phyloP scores from a whole-genome alignment of 2,113 vertebrate species.

The Clarias gariepinus region DNA sequence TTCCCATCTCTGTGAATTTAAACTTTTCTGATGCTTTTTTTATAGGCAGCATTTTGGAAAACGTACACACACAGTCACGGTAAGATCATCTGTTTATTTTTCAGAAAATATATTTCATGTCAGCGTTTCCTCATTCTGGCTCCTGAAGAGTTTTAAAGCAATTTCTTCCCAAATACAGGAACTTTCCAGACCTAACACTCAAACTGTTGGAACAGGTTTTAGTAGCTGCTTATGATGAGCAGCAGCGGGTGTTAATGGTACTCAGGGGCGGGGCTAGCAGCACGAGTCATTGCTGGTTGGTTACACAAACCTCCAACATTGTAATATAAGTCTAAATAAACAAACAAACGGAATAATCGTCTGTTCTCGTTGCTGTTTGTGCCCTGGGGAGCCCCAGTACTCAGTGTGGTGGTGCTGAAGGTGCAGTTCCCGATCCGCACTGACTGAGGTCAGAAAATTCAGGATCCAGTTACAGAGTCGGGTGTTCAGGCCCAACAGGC shows the following conservation, averaged over 20 bases:
- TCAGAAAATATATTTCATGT: not conserved
- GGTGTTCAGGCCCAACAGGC: no score
- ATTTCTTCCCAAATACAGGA: not conserved
- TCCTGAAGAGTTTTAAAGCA: not conserved
- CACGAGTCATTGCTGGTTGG: not conserved
- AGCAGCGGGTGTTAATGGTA: not conserved
- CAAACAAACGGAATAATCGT: not conserved
- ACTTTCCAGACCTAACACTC: not conserved
- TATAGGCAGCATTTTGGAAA: slow-evolving; percentile 59
- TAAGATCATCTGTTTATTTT: slow-evolving; percentile 44
- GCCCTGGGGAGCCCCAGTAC: not conserved
- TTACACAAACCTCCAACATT: not conserved
- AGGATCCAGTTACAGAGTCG: no score
- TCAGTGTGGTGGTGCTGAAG: no score
- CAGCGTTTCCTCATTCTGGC: not conserved
- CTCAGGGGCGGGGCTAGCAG: not conserved
- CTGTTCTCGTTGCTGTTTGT: not conserved
- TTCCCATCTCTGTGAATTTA: not conserved
- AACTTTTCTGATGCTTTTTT: slow-evolving; percentile 3
- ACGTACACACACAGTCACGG: slow-evolving; percentile 56
- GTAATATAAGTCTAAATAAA: not conserved
- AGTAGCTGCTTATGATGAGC: not conserved
- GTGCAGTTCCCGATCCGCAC: no score
- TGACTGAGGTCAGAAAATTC: no score
- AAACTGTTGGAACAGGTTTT: not conserved